phyloP scores from a whole-genome alignment of 2,888 invertebrate genomes.

The Apodemia hepburni region DNA sequence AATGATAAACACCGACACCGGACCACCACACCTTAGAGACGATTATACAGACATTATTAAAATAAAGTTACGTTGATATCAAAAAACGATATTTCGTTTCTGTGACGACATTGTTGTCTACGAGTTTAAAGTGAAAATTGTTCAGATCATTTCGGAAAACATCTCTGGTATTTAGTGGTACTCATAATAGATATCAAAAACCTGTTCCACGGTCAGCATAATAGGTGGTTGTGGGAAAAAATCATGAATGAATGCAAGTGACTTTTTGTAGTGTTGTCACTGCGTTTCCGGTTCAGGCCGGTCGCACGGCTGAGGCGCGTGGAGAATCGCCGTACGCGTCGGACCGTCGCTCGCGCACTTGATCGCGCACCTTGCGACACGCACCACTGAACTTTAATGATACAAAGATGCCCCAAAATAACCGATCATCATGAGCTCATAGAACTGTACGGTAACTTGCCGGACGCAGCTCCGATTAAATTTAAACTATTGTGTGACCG shows the following conservation, averaged over 20 bases:
- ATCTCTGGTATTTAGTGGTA: not conserved
- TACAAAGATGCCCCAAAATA: conserved; percentile 56
- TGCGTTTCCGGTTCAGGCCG: conserved; percentile 65
- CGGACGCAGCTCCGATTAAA: conserved; percentile 35
- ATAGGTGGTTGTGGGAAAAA: conserved; percentile 49
- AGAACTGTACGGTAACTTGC: conserved; percentile 38
- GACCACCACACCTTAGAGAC: no score
- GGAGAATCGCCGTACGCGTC: conserved; percentile 74
- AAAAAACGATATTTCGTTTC: not conserved
- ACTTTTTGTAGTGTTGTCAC: conserved; percentile 77
- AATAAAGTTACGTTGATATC: no score
- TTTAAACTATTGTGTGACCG: conserved; percentile 22
- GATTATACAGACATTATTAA: no score
- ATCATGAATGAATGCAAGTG: conserved; percentile 72
- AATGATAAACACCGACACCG: no score
- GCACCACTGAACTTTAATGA: conserved; percentile 55
- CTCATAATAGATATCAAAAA: conserved; percentile 43
- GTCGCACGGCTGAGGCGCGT: conserved; percentile 61
- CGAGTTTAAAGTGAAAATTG: not conserved
- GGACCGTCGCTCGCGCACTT: conserved; percentile 54
- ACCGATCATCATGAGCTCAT: conserved; percentile 49
- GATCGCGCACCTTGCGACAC: conserved; percentile 43
- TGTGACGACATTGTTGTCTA: not conserved
- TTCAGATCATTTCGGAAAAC: not conserved
- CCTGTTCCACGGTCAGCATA: conserved; percentile 46